phyloP scores from a whole-genome alignment of 2,888 invertebrate genomes.

The Tipula confusa region DNA sequence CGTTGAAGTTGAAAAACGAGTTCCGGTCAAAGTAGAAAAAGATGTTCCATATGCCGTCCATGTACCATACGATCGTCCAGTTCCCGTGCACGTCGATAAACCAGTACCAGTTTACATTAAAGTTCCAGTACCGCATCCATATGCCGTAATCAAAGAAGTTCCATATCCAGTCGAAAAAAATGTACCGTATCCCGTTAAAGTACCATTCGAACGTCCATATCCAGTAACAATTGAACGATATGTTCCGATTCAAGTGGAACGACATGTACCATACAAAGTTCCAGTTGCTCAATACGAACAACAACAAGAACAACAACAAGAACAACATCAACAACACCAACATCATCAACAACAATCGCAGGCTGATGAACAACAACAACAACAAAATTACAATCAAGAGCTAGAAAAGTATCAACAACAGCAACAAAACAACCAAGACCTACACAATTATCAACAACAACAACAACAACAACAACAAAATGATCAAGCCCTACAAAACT shows the following conservation, averaged over 20 bases:
- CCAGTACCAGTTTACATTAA: constrained; percentile 56
- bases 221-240: constrained; percentile 67
- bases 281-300: not conserved
- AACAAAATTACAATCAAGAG: too few species aligned
- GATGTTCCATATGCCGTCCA: constrained; percentile 55
- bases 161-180: constrained; percentile 59
- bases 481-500: not conserved
- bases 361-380: too few species aligned
- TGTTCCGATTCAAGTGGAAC: constrained; percentile 60
- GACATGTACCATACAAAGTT: constrained; percentile 62
- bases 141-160: constrained; percentile 51
- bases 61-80: constrained; percentile 56
- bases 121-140: constrained; percentile 59
- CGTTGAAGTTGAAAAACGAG: constrained; percentile 45
- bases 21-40: constrained; percentile 58
- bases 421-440: too few species aligned
- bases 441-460: not conserved
- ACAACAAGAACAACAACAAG: not conserved
- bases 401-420: too few species aligned
- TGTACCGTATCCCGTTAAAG: constrained; percentile 61
- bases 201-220: constrained; percentile 58
- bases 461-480: not conserved
- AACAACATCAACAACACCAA: not conserved
- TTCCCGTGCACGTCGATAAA: constrained; percentile 41
- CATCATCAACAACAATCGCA: not conserved